Evolutionary conservation across 2,888 invertebrate genomes (phyloP).

Genomic region (Aradus depressus): DNA sequence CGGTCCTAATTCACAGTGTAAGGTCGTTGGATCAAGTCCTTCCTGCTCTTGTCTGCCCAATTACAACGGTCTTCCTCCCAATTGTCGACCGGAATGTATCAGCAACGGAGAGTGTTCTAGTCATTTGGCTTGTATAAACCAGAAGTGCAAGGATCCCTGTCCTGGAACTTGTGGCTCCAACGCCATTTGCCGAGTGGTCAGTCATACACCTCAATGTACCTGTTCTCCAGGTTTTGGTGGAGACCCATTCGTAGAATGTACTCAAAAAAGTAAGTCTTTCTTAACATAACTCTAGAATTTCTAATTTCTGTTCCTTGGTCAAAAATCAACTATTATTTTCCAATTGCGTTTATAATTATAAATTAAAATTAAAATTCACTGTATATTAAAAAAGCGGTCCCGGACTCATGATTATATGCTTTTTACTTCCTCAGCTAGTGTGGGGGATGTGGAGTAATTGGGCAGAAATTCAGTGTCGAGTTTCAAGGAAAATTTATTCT

Average conservation of each 20-base stretch:
- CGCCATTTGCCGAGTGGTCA: constrained; percentile 61
- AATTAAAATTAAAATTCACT: too few species aligned
- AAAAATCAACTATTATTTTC: too few species aligned
- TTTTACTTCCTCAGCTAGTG: too few species aligned
- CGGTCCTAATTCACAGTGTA: constrained; percentile 53
- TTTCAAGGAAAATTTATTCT: too few species aligned
- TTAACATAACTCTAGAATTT: too few species aligned
- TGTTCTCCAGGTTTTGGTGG: constrained; percentile 51
- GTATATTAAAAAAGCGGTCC: too few species aligned
- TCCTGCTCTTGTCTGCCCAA: constrained; percentile 58
- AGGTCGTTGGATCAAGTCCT: constrained; percentile 48
- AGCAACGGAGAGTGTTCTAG: constrained; percentile 58
- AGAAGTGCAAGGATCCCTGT: constrained; percentile 64
- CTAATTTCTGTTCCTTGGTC: too few species aligned
- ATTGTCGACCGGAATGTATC: constrained; percentile 61
- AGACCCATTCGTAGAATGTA: constrained; percentile 53
- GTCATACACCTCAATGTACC: constrained; percentile 58
- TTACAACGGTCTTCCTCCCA: constrained; percentile 56
- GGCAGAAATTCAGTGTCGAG: too few species aligned
- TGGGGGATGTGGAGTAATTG: too few species aligned
- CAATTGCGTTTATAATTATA: too few species aligned
- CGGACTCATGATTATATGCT: too few species aligned
- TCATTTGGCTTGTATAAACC: constrained; percentile 56
- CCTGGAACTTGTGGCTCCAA: constrained; percentile 50
- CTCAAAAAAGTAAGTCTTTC: constrained; percentile 35